Base-by-base conservation (phyloP, 2,888 invertebrate species). In the Limulus polyphemus region DNA sequence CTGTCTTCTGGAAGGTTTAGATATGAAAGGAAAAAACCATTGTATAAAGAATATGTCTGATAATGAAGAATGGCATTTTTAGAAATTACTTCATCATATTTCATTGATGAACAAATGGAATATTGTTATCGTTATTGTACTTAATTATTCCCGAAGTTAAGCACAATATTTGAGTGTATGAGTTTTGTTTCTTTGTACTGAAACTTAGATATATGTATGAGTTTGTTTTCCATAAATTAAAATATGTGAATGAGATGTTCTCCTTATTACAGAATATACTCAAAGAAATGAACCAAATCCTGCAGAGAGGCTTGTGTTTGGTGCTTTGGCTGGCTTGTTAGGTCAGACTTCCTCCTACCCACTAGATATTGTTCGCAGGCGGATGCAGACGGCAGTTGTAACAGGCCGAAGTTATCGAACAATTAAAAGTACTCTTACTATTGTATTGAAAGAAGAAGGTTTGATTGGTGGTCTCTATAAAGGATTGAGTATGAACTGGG, bases 401-500 rank as follows among this genome's bases (percentile, higher is more conserved):
- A 81, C 79, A 55, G 81, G 76, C 76, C 76, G 71, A n/a, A 71
- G 73, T 56, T 86, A 85, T 75, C 77, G 80, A 48, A 84, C 83
- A 59, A 85, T 91, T 61, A 69, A 78, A 54, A 80, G 79, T 49
- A 91, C 90, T 1, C 69, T 76, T 7, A 61, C 13, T 52, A 69
- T 69, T 55, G 74, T 79, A 9, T 67, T 73, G 32, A 65, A 65
- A 62, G 83, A 84, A 69, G 98, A 99, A 77, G 98, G 99, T 48
- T 75, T 90, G 47, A 83, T 83, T 75, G 82, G 84, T 58, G 98
- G 98, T 0, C 87, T 97, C 76, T 99, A 90, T 81, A 99, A 99
- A 78, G 99, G 99, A 0, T 83, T 99, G n/a, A 92, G 91, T 71
- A 93, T 99, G 93, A 99, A 99, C 79, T 99, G 97, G 95, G 86